Conservation (phyloP, 2,113 vertebrate species). For the Tauraco erythrolophus region DNA sequence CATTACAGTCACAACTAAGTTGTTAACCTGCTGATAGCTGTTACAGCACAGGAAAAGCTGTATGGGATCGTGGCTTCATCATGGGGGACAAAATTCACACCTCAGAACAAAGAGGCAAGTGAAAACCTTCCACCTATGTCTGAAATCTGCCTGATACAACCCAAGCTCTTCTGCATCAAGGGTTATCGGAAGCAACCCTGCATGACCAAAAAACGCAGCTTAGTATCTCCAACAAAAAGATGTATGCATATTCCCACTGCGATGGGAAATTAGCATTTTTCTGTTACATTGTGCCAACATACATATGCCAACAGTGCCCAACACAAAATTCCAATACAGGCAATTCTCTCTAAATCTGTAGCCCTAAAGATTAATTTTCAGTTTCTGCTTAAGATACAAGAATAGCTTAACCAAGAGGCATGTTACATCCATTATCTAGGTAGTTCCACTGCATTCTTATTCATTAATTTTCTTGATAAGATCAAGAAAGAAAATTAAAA, state of each 20-base stretch:
- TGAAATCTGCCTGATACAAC: neutral
- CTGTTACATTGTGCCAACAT: neutral
- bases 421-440: neutral
- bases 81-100: neutral
- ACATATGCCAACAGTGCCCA: neutral
- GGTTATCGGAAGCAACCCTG: neutral
- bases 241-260: neutral
- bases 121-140: neutral
- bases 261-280: neutral
- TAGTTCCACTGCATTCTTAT: neutral
- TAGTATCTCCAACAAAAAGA: neutral
- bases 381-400: neutral
- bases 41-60: neutral
- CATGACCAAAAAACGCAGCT: neutral
- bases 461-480: conserved; percentile 23
- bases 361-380: neutral
- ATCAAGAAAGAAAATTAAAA: conserved; percentile 42
- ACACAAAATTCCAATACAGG: neutral
- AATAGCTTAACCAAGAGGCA: neutral
- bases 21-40: neutral
- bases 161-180: neutral
- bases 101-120: neutral
- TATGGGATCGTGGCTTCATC: neutral
- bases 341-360: neutral
- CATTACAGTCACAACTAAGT: neutral